Base-by-base conservation (phyloP, 2,888 invertebrate genomes). In the Tachystola acroxantha region DNA sequence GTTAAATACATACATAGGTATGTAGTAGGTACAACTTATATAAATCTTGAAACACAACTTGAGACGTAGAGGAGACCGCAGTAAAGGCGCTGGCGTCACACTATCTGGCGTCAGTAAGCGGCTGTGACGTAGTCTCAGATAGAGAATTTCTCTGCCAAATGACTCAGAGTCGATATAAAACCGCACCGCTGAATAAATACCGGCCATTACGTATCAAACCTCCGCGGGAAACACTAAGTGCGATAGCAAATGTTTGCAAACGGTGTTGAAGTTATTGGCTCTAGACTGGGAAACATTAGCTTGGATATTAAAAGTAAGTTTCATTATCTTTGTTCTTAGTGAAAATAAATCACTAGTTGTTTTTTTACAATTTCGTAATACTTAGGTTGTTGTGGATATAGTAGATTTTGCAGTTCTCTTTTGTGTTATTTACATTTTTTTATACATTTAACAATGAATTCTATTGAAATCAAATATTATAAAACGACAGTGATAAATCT, bases 131-230 rank as follows among this genome's bases (percentile, higher is more conserved):
- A 57, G 54, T 49, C 55, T 41, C 34, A 52, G 59, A 55, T 58
- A 57, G 53, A 64, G 65, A 64, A 61, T 53, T 54, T 55, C 64
- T 71, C 67, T 61, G n/a, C 24, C n/a, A 82, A 82, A 64, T 70
- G 79, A 81, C 47, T 80, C 82, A 80, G 57, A 43, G 34, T 46
- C 56, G 51, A 72, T 85, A 85, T 85, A 85, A 78, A 82, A 72
- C 65, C 55, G 53, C 54, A 52, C 52, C 48, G 49, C 46, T 50
- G 53, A 56, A 60, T 55, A 48, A 48, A 49, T 57, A 58, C 44
- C 48, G 53, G 58, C 57, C 82, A 85, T 70, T 81, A 60, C 45
- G 54, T 56, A 62, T 55, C 56, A 52, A 56, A 52, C 57, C 58
- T 43, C 32, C 48, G 50, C 28, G 22, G 35, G 34, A 4, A 24